A percentile compares a stretch with the other conserved stretches of the same genome.
Evolutionary conservation across 2,888 invertebrate species (phyloP).

Genomic region (Lutraria lutraria): DNA sequence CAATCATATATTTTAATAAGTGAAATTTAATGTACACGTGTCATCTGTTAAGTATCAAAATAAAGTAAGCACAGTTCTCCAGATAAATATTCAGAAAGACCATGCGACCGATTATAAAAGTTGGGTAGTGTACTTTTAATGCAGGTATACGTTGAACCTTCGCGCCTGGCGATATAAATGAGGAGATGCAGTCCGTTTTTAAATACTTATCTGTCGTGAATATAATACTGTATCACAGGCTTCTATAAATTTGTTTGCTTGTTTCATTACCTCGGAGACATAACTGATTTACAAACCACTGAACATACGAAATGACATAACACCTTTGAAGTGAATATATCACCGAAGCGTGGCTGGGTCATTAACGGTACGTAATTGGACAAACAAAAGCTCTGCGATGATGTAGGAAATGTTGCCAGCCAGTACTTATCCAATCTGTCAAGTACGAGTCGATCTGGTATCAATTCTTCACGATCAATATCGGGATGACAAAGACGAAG

Average conservation of each 20-base stretch:
- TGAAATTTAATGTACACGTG: no score
- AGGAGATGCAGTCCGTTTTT: no score
- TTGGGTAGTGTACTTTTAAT: no score
- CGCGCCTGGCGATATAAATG: no score
- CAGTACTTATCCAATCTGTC: conserved; percentile 11
- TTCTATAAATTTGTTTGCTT: neutral
- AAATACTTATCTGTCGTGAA: no score
- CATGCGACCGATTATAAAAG: no score
- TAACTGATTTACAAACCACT: neutral
- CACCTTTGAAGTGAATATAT: neutral
- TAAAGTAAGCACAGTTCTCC: no score
- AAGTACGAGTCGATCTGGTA: neutral
- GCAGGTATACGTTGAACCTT: no score
- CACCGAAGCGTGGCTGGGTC: neutral
- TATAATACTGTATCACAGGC: no score
- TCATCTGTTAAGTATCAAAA: no score
- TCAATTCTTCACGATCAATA: conserved; percentile 3
- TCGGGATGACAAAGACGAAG: neutral
- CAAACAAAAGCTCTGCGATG: neutral
- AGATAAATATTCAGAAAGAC: no score
- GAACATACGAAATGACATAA: neutral
- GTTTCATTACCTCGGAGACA: neutral
- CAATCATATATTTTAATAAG: no score
- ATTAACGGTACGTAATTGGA: neutral
- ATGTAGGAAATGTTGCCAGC: neutral